Percentiles rank a stretch among this genome's conserved stretches.
Conservation (phyloP, 2,113 vertebrate genomes). For the Calcarius ornatus region DNA sequence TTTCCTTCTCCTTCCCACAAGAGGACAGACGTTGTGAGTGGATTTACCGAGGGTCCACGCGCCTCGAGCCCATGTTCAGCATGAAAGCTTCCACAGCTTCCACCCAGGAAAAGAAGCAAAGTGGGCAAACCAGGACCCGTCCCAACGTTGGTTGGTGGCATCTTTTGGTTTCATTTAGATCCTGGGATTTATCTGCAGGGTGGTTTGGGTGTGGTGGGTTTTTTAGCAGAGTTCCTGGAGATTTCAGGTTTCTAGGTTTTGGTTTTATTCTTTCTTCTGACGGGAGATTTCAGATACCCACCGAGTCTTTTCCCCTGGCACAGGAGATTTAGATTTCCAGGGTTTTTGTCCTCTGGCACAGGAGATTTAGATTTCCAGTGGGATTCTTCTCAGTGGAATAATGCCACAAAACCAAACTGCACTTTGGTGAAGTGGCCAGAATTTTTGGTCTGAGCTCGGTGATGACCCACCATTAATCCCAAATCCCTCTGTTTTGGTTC, state of each 20-base stretch:
- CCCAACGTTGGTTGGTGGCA: conserved; percentile 88
- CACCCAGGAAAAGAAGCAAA: conserved; percentile 90
- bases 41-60: conserved; percentile 95
- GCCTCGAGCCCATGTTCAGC: conserved; percentile 98
- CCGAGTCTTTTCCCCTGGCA: fast-evolving
- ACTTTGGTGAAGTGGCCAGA: neutral
- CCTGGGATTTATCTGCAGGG: neutral
- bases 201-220: neutral
- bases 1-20: conserved; percentile 45
- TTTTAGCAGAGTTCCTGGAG: neutral
- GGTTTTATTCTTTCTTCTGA: neutral
- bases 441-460: fast-evolving
- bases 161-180: fast-evolving
- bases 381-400: neutral
- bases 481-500: fast-evolving
- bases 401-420: neutral
- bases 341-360: neutral
- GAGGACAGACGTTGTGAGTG: conserved; percentile 96
- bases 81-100: conserved; percentile 92
- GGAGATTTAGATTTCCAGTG: neutral
- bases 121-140: conserved; percentile 86
- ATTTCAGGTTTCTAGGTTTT: neutral
- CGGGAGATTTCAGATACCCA: neutral
- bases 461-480: fast-evolving
- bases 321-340: neutral